Conservation (phyloP, 37 sponge, comb jelly and placozoan genomes). For the Corticium candelabrum region DNA sequence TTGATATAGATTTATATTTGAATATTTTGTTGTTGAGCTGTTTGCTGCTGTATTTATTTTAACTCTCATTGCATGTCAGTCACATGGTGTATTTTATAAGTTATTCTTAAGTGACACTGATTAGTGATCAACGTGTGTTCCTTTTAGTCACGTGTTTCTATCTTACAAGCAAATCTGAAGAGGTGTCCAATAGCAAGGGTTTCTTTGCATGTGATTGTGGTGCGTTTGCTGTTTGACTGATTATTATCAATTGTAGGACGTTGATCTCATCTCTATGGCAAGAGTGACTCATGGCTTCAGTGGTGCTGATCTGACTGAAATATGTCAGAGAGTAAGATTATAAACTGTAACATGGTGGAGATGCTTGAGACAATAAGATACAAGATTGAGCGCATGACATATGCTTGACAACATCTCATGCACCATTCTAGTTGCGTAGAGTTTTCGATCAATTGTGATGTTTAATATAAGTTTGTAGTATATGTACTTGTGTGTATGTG, state of each 20-base stretch:
- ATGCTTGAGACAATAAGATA: not conserved
- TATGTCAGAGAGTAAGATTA: constrained; percentile 83
- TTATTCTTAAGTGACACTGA: no score
- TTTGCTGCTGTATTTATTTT: not conserved
- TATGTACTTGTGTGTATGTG: no score
- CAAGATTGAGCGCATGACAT: no score
- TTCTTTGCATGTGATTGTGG: no score
- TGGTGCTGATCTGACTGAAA: constrained; percentile 98
- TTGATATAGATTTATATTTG: not conserved
- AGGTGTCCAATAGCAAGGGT: constrained; percentile 82
- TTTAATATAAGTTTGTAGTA: no score
- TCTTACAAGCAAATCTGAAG: constrained; percentile 72
- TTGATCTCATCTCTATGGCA: constrained; percentile 74
- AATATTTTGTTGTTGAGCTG: not conserved
- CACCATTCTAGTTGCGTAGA: no score
- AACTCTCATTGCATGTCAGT: no score
- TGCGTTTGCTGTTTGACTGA: no score
- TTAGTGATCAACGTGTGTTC: no score
- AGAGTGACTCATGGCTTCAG: constrained; percentile 89
- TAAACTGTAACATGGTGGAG: not conserved
- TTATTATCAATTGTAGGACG: constrained; percentile 38
- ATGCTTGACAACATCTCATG: no score
- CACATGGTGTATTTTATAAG: no score
- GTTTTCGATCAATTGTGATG: no score
- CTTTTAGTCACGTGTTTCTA: constrained; percentile 64